These are phyloP conservation scores for Mesorhabditis belari DNA, from an alignment of 2,888 invertebrate species.

Conservation along the genomic window DNA sequence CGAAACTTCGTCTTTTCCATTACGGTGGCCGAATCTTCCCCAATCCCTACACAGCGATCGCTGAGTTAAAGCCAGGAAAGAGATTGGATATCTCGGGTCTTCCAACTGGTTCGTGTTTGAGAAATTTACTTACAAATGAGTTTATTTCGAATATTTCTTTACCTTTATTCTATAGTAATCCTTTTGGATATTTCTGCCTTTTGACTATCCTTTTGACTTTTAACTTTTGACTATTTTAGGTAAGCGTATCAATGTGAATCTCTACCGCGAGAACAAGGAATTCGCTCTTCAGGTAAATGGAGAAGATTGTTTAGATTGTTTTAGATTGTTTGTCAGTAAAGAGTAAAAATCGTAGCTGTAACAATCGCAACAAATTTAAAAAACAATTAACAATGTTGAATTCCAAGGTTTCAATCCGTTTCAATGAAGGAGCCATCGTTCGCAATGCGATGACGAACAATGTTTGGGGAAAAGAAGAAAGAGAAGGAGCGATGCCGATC, in stretches of 20 bases:
- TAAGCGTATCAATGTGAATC: constrained; percentile 47
- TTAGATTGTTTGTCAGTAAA: background rate
- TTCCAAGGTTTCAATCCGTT: constrained; percentile 46
- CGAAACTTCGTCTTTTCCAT: constrained; percentile 46
- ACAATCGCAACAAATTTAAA: background rate
- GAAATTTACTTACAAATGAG: background rate
- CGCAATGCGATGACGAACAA: constrained; percentile 47
- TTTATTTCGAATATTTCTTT: background rate
- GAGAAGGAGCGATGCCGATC: constrained; percentile 48
- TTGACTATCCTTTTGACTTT: background rate
- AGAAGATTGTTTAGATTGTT: background rate
- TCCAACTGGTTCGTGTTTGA: constrained; percentile 47
- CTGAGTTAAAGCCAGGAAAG: constrained; percentile 46
- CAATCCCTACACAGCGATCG: constrained; percentile 49
- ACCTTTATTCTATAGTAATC: background rate
- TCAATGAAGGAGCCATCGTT: constrained; percentile 49
- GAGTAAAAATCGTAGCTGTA: background rate
- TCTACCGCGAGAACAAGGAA: constrained; percentile 46
- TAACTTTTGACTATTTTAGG: constrained; percentile 17
- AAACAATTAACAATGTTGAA: background rate
- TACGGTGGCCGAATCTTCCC: constrained; percentile 49
- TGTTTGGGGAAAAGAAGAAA: constrained; percentile 51
- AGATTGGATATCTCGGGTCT: constrained; percentile 48
- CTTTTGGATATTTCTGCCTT: background rate
- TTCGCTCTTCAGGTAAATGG: constrained; percentile 43